Percentiles rank a stretch among this genome's conserved stretches.
These are phyloP conservation scores for Saccostrea echinata DNA, from an alignment of 1,140 invertebrate species.

Conservation along the genomic window DNA sequence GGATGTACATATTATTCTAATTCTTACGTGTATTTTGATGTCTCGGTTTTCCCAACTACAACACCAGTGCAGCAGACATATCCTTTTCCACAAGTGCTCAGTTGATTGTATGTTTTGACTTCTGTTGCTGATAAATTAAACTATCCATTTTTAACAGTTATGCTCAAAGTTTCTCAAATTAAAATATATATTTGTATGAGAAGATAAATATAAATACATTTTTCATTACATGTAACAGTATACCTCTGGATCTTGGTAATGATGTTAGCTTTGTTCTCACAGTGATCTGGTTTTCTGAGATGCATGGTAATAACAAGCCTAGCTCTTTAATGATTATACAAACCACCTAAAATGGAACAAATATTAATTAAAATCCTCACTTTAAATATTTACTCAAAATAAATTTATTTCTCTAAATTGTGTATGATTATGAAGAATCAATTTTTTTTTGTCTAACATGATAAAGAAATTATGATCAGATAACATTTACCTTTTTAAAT, in stretches of 20 bases:
- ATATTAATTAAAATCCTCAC: neutral
- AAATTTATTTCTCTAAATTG: too few relatives aligned
- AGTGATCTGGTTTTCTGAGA: slow-evolving; percentile 63
- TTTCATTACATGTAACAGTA: neutral
- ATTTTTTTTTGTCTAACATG: too few relatives aligned
- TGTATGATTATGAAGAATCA: too few relatives aligned
- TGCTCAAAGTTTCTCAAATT: neutral
- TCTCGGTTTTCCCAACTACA: slow-evolving; percentile 61
- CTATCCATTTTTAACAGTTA: neutral
- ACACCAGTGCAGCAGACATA: slow-evolving; percentile 60
- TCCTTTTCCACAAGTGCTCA: neutral
- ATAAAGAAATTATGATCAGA: too few relatives aligned
- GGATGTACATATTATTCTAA: neutral
- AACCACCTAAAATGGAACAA: slow-evolving; percentile 57
- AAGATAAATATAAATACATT: too few relatives aligned
- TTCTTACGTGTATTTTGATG: slow-evolving; percentile 69
- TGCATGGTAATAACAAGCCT: slow-evolving; percentile 53
- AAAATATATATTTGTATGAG: too few relatives aligned
- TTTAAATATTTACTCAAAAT: neutral
- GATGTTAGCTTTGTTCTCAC: slow-evolving; percentile 60
- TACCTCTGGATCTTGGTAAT: slow-evolving; percentile 53
- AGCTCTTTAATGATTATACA: slow-evolving; percentile 55
- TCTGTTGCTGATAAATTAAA: slow-evolving; percentile 7
- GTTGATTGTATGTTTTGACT: neutral
- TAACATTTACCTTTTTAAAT: slow-evolving; percentile 56